Evolutionary conservation across 2,797 vertebrate genomes (phyloP).

Genomic region (Melopsittacus undulatus): DNA sequence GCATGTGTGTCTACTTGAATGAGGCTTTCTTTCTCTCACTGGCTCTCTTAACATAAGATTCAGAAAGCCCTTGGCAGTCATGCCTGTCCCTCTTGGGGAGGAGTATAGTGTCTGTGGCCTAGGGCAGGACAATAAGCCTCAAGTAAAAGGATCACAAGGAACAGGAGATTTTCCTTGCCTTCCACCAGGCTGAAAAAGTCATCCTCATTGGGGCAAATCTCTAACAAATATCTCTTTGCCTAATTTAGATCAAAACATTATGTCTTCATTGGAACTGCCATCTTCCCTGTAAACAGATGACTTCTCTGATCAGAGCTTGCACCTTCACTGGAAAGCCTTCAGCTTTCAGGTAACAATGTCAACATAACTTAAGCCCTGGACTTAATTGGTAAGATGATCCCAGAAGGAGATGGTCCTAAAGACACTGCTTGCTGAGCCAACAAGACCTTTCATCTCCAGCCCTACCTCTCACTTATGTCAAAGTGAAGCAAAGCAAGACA

Average conservation of each 20-base stretch:
- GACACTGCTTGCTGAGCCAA: background rate
- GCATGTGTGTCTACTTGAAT: background rate
- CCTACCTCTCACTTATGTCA: background rate
- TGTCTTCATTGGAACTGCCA: background rate
- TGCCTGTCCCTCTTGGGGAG: background rate
- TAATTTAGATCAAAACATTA: background rate
- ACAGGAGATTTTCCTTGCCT: background rate
- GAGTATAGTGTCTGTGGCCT: accelerated
- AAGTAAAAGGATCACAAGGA: background rate
- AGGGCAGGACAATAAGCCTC: background rate
- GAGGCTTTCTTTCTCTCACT: background rate
- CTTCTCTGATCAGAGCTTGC: background rate
- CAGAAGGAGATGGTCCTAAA: background rate
- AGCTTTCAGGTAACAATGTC: background rate
- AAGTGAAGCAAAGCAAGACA: background rate
- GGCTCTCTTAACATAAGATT: background rate
- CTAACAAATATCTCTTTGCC: background rate
- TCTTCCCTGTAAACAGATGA: background rate
- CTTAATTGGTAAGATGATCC: background rate
- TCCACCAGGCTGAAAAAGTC: background rate
- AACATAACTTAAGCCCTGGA: background rate
- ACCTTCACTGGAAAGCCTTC: background rate
- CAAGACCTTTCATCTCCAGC: background rate
- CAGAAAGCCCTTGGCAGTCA: background rate
- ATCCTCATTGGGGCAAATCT: background rate